Percentiles rank a stretch among this genome's conserved stretches.
Evolutionary conservation across 1,140 invertebrate species (phyloP).

Genomic region (Zaprionus capensis): DNA sequence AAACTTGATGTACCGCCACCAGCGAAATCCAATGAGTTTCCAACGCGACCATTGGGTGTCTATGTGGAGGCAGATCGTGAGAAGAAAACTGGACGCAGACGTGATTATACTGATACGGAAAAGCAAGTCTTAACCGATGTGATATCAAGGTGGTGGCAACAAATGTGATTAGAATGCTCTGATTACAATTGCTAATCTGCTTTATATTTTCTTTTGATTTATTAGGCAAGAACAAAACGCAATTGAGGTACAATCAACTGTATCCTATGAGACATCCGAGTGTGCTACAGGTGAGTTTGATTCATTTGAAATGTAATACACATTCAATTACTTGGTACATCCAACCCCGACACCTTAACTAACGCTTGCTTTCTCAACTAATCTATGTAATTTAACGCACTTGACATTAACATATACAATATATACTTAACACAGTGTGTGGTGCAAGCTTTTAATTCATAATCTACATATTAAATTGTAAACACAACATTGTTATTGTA

Average conservation of each 20-base stretch:
- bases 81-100: conserved; percentile 89
- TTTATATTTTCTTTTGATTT: conserved; percentile 1
- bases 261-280: conserved; percentile 83
- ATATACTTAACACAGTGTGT: conserved; percentile 37
- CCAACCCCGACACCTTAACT: conserved; percentile 33
- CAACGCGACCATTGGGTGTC: conserved; percentile 92
- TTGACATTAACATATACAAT: conserved; percentile 23
- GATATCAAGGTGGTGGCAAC: conserved; percentile 85
- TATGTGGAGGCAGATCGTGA: conserved; percentile 91
- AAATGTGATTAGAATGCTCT: conserved; percentile 2
- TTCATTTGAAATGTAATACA: not conserved
- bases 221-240: conserved; percentile 82
- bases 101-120: conserved; percentile 91
- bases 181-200: conserved; percentile 11
- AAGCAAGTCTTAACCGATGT: conserved; percentile 87
- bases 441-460: conserved; percentile 40
- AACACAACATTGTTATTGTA: conserved; percentile 9
- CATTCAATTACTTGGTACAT: conserved; percentile 11
- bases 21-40: conserved; percentile 90
- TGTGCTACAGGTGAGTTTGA: conserved; percentile 79
- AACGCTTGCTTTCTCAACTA: conserved; percentile 67
- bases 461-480: conserved; percentile 17
- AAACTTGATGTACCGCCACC: conserved; percentile 93
- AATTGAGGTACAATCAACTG: conserved; percentile 82
- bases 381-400: conserved; percentile 25